Conservation (phyloP, 2,888 invertebrate species). For the Acleris literana region DNA sequence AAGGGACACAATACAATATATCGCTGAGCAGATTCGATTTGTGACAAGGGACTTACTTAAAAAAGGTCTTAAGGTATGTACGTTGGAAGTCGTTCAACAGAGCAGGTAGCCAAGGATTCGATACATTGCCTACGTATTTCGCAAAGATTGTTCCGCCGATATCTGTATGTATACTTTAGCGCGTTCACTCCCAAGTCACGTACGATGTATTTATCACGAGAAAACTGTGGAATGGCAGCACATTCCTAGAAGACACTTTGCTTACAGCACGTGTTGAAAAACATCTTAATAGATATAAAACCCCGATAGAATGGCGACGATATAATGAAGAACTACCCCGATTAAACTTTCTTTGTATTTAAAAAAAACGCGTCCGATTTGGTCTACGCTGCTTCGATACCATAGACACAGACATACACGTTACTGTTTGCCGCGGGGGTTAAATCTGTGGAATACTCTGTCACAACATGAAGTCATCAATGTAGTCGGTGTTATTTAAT, state of each 20-base stretch:
- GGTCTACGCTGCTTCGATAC: no score
- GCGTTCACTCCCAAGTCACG: conserved; percentile 7
- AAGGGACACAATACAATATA: not conserved
- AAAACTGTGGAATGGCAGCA: not conserved
- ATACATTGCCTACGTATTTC: conserved; percentile 16
- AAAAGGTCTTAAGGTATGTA: not conserved
- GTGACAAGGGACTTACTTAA: conserved; percentile 1
- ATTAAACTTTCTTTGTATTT: no score
- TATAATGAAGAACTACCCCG: no score
- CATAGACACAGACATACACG: no score
- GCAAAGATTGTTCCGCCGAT: no score
- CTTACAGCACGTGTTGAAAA: not conserved
- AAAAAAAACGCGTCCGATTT: no score
- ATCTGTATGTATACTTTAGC: no score
- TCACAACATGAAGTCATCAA: conserved; percentile 10
- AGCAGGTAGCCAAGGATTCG: conserved; percentile 21
- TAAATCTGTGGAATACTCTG: conserved; percentile 1
- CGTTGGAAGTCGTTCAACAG: no score
- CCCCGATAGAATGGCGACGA: no score
- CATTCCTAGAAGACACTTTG: not conserved
- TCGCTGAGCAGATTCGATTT: conserved; percentile 16
- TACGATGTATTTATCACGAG: conserved; percentile 8
- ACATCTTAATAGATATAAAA: no score
- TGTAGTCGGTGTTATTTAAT: conserved; percentile 14
- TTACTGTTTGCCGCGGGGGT: no score